A percentile compares a stretch with the other conserved stretches of the same genome.
phyloP scores from a whole-genome alignment of 2,888 invertebrate genomes.

The Trichogramma evanescens region DNA sequence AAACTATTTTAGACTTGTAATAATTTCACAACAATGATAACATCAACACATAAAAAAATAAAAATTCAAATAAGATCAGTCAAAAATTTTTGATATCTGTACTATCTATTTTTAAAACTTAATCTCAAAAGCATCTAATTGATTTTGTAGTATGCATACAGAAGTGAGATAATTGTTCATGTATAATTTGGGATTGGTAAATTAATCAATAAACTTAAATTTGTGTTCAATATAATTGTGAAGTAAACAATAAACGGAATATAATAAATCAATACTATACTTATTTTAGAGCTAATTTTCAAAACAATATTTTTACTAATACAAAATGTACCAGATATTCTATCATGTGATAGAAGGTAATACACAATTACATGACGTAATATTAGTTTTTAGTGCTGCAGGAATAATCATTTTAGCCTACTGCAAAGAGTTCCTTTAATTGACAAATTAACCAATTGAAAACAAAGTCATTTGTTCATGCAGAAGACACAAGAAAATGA shows the following conservation, averaged over 20 bases:
- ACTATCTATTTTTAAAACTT: no score
- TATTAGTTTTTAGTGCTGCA: conserved; percentile 17
- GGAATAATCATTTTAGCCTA: conserved; percentile 19
- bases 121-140: no score
- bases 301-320: neutral
- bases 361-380: conserved; percentile 15
- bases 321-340: neutral
- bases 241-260: neutral
- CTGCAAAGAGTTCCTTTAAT: conserved; percentile 16
- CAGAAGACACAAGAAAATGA: conserved; percentile 18
- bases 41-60: neutral
- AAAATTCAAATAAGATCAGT: no score
- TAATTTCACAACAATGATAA: neutral
- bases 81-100: no score
- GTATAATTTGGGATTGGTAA: neutral
- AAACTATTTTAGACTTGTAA: neutral
- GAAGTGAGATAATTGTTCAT: no score
- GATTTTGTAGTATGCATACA: no score
- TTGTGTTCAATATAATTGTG: neutral
- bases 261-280: no score
- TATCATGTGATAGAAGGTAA: conserved; percentile 7
- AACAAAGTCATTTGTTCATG: conserved; percentile 21
- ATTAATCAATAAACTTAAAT: conserved; percentile 1
- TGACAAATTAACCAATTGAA: conserved; percentile 20
- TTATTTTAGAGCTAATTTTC: neutral